Evolutionary conservation across 2,888 invertebrate genomes (phyloP), one percentile per base, ranked within the genome.

Genomic region (Tetheella fluctuosa): DNA sequence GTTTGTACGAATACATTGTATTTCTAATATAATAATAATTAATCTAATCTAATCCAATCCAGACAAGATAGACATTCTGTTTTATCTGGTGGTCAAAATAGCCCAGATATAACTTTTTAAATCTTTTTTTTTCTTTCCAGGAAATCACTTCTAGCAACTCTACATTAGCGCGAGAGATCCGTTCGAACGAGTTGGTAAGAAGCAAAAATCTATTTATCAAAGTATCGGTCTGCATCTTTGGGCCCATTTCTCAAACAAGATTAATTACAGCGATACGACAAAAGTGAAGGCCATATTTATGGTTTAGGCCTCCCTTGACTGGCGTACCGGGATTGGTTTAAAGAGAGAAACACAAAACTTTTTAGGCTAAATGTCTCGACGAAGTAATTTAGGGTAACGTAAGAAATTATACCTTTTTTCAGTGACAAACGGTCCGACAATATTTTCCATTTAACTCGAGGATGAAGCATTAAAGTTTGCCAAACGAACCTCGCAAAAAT

Each of bases 171-270:
- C 65, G 63, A 70, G 67, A 67, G 70, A 77, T 65, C 70, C 68
- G 67, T 69, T 69, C 72, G 77, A 86, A 85, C 79, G 85, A 85
- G 86, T 86, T 82, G 83, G 84, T 85, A 80, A 81, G 84, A 79
- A 84, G 87, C 86, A 88, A 85, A 85, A 88, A 88, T 88, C 89
- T 86, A 90, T 90, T 90, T 86, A 89, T 90, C 90, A 90, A 87
- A 84, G 86, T 87, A 90, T 89, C 85, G 86, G 80, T 74, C 83
- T 86, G 88, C 86, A 88, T 86, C 81, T 72, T 75, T 59, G 65
- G 64, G 70, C 67, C 83, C 86, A 88, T 89, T 90, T 89, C 84
- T 88, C 88, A 88, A 82, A 79, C 76, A 84, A 88, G 90, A 90
- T 90, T 90, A 89, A 90, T 90, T 90, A 86, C 78, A 42, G 60